A percentile compares a stretch with the other conserved stretches of the same genome.
phyloP scores from a whole-genome alignment of 2,797 vertebrate genomes.

The Alcedo atthis region DNA sequence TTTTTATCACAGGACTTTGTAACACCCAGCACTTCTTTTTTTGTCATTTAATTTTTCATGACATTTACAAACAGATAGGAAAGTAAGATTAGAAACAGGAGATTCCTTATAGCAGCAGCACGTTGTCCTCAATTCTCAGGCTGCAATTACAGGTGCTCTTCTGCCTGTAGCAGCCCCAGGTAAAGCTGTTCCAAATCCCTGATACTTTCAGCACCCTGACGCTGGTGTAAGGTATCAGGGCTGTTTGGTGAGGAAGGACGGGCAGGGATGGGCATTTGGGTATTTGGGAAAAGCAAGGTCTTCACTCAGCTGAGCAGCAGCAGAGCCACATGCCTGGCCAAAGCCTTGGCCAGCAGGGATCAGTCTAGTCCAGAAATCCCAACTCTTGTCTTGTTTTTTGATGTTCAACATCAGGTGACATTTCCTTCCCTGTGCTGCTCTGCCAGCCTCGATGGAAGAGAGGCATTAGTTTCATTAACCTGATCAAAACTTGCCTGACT shows the following conservation, averaged over 20 bases:
- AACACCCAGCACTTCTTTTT: not conserved
- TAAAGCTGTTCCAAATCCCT: not conserved
- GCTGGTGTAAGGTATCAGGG: not conserved
- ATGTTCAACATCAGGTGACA: not conserved
- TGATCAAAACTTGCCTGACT: not conserved
- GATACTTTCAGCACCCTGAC: not conserved
- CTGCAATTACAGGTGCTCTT: not conserved
- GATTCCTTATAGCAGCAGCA: not conserved
- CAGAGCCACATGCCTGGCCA: fast-evolving
- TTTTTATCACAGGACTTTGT: not conserved
- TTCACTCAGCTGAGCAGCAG: not conserved
- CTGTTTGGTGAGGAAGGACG: not conserved
- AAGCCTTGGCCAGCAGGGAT: not conserved
- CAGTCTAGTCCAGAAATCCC: not conserved
- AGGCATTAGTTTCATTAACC: not conserved
- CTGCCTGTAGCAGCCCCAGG: not conserved
- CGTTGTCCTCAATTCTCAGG: not conserved
- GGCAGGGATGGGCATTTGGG: not conserved
- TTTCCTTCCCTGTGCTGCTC: not conserved
- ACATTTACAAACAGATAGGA: not conserved
- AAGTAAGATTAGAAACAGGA: constrained; percentile 47
- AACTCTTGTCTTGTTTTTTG: not conserved
- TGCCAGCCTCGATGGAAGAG: not conserved
- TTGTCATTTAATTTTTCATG: not conserved
- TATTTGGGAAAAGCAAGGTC: not conserved